Evolutionary conservation across 2,888 invertebrate genomes (phyloP).

Genomic region (Dasypolia templi): DNA sequence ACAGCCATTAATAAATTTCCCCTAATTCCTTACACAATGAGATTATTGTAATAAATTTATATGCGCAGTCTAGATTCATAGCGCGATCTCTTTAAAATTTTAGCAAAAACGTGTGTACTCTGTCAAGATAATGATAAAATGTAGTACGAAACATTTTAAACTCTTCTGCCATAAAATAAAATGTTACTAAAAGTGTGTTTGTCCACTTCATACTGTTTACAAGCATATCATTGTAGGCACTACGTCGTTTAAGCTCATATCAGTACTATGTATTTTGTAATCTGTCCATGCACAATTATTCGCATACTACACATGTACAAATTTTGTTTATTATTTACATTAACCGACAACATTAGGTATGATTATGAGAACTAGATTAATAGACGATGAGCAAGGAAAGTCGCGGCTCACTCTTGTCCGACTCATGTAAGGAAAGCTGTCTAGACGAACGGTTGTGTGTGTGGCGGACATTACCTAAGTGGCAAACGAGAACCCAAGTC

Average conservation of each 20-base stretch:
- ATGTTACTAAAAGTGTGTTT: slow-evolving; percentile 70
- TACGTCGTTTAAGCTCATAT: slow-evolving; percentile 92
- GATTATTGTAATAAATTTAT: slow-evolving; percentile 65
- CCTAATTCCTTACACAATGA: slow-evolving; percentile 73
- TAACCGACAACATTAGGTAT: slow-evolving; percentile 73
- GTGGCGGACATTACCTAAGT: slow-evolving; percentile 23
- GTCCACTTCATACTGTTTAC: slow-evolving; percentile 82
- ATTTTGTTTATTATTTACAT: slow-evolving; percentile 84
- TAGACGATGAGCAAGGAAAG: slow-evolving; percentile 57
- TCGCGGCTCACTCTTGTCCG: slow-evolving; percentile 51
- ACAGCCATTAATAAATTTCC: slow-evolving; percentile 83
- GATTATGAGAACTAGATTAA: slow-evolving; percentile 65
- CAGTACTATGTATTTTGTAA: slow-evolving; percentile 89
- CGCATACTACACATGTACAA: slow-evolving; percentile 86
- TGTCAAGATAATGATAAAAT: slow-evolving; percentile 67
- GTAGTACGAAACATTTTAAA: slow-evolving; percentile 70
- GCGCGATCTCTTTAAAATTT: slow-evolving; percentile 65
- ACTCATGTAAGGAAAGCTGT: slow-evolving; percentile 64
- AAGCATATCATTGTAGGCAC: slow-evolving; percentile 92
- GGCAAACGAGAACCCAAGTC: slow-evolving; percentile 36
- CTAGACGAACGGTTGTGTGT: slow-evolving; percentile 46
- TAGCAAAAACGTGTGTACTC: slow-evolving; percentile 63
- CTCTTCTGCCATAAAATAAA: slow-evolving; percentile 73
- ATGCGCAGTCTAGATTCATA: slow-evolving; percentile 66
- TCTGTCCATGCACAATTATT: slow-evolving; percentile 86